Percentiles rank a stretch among this genome's conserved stretches.
phyloP scores from a whole-genome alignment of 1,140 invertebrate species.

The Apis cerana region DNA sequence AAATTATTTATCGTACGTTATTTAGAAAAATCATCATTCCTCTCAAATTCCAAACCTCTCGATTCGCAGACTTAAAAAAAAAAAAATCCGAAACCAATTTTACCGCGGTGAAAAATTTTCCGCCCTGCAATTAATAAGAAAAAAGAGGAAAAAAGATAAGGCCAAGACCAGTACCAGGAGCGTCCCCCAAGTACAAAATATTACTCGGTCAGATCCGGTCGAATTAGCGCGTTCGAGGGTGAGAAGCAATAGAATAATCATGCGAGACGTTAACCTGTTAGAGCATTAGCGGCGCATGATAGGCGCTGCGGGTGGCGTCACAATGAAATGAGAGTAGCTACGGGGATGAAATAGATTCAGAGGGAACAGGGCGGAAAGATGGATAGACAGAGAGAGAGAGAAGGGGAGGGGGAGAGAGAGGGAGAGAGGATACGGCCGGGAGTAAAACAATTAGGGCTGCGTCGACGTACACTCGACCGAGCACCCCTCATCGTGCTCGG shows the following conservation, averaged over 20 bases:
- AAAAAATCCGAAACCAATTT: too few relatives aligned
- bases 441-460: constrained; percentile 80
- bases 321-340: constrained; percentile 78
- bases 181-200: constrained; percentile 40
- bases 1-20: too few relatives aligned
- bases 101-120: too few relatives aligned
- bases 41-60: too few relatives aligned
- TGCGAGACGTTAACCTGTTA: constrained; percentile 78
- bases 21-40: too few relatives aligned
- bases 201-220: constrained; percentile 44
- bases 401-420: not conserved
- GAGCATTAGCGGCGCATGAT: constrained; percentile 79
- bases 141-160: not conserved
- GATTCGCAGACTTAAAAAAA: too few relatives aligned
- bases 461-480: constrained; percentile 78
- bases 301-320: constrained; percentile 79
- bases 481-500: constrained; percentile 72
- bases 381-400: not conserved
- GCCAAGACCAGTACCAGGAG: not conserved
- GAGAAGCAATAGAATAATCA: constrained; percentile 69
- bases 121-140: not conserved
- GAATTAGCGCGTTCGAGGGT: constrained; percentile 59
- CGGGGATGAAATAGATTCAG: constrained; percentile 78
- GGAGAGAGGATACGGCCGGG: constrained; percentile 50
- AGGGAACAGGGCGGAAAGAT: constrained; percentile 54